phyloP scores from a whole-genome alignment of 2,888 invertebrate species.

The Drosophila lutescens region DNA sequence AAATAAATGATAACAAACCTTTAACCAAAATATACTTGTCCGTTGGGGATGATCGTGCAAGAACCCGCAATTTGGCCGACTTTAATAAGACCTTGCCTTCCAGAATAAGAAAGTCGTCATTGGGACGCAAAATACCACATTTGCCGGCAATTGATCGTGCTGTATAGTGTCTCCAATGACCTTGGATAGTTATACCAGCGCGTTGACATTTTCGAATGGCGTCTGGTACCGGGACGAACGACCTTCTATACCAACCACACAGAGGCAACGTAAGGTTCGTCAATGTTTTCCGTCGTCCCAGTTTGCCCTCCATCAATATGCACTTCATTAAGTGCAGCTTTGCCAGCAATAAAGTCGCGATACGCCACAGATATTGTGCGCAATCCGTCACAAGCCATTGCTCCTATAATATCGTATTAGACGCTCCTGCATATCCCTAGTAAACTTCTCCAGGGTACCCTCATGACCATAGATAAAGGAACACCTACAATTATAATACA shows the following conservation, averaged over 20 bases:
- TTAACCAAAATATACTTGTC: conserved; percentile 99
- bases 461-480: conserved; percentile 97
- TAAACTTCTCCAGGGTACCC: conserved; percentile 95
- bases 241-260: conserved; percentile 99
- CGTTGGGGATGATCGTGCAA: conserved; percentile 98
- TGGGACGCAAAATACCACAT: conserved; percentile 97
- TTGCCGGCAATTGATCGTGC: conserved; percentile 98
- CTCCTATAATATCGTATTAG: conserved; percentile 97
- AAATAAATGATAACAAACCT: conserved; percentile 85
- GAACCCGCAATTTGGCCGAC: conserved; percentile 98
- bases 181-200: conserved; percentile 99
- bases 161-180: conserved; percentile 99
- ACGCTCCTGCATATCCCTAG: conserved; percentile 95
- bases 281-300: conserved; percentile 98
- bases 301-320: conserved; percentile 95
- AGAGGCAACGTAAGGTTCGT: conserved; percentile 97
- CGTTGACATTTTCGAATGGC: conserved; percentile 98
- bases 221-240: conserved; percentile 98
- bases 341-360: conserved; percentile 96
- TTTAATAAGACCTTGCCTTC: conserved; percentile 97
- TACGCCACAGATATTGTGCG: conserved; percentile 98
- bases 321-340: conserved; percentile 96
- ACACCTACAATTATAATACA: conserved; percentile 87
- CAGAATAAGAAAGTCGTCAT: conserved; percentile 97
- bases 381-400: conserved; percentile 98